Conservation (phyloP, 2,113 vertebrate genomes). For the Todiramphus saurophagus region DNA sequence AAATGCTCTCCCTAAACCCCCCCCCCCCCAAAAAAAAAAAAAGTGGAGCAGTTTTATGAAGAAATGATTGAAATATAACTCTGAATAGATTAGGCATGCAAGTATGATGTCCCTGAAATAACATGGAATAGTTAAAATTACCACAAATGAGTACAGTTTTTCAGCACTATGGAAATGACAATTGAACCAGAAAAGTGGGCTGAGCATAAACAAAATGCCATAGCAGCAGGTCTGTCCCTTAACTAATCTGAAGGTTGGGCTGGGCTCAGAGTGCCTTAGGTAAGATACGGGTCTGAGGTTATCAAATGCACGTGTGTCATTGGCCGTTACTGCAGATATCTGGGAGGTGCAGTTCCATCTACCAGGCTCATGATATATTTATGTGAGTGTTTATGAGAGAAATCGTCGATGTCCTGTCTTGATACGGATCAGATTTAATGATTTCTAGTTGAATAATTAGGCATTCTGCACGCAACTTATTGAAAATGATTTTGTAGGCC, state of each 20-base stretch:
- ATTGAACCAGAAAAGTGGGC: neutral
- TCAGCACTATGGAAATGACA: neutral
- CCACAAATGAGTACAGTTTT: neutral
- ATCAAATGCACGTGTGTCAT: accelerated
- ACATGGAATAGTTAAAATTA: neutral
- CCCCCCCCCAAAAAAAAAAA: neutral
- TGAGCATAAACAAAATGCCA: neutral
- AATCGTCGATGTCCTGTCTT: neutral
- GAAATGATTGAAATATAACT: neutral
- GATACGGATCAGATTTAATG: neutral
- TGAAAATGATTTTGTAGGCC: neutral
- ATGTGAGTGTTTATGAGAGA: neutral
- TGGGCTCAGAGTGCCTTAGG: neutral
- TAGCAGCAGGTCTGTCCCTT: neutral
- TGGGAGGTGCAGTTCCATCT: neutral
- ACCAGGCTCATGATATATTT: neutral
- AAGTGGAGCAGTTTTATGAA: neutral
- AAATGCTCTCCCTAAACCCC: neutral
- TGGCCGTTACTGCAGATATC: neutral
- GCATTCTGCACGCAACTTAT: neutral
- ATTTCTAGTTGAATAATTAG: neutral
- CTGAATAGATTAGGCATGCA: neutral
- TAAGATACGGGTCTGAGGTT: neutral
- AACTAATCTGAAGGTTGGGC: neutral
- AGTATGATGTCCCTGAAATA: neutral